phyloP scores from a whole-genome alignment of 1,140 invertebrate species.

The Gonioctena quinquepunctata region DNA sequence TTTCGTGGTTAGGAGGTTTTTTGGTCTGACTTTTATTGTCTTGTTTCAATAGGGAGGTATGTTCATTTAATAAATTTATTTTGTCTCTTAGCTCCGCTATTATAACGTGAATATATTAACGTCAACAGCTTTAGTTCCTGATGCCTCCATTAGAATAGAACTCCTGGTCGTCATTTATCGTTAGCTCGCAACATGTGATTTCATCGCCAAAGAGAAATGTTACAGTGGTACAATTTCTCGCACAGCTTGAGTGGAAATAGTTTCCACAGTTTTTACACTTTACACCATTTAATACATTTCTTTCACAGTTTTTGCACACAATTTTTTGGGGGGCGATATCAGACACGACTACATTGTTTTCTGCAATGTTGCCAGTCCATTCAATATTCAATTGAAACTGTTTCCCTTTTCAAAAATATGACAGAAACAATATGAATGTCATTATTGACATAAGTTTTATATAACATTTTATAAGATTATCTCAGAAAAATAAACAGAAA shows the following conservation, averaged over 20 bases:
- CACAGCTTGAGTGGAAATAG: neutral
- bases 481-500: no score
- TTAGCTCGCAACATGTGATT: neutral
- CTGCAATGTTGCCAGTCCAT: neutral
- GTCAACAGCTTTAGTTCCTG: neutral
- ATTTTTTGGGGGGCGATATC: neutral
- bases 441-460: no score
- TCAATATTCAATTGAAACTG: no score
- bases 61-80: neutral
- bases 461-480: no score
- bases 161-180: neutral
- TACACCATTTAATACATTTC: neutral
- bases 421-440: no score
- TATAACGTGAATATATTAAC: neutral
- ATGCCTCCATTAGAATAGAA: neutral
- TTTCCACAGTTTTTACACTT: neutral
- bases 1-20: neutral
- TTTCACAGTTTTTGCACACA: neutral
- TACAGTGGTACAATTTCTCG: neutral
- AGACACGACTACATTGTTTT: neutral
- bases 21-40: neutral
- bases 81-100: neutral
- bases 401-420: no score
- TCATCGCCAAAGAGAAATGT: neutral
- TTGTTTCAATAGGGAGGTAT: neutral